Evolutionary conservation across 2,113 vertebrate genomes (phyloP).

Genomic region (Athene noctua): DNA sequence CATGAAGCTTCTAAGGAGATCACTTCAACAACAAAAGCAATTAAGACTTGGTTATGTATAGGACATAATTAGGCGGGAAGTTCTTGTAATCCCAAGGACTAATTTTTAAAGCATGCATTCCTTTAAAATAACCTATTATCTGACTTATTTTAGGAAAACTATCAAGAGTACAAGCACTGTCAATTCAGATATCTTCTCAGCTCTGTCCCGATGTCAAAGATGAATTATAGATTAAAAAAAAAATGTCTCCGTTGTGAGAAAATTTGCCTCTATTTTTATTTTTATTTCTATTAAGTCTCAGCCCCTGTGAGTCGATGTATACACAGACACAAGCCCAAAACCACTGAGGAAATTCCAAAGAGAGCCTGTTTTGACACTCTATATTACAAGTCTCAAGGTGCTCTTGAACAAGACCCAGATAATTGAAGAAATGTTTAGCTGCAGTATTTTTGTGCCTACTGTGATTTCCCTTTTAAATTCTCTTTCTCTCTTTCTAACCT

Average conservation of each 20-base stretch:
- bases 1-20: constrained; percentile 56
- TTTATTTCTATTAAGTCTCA: not conserved
- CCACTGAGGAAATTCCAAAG: not conserved
- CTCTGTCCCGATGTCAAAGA: not conserved
- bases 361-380: not conserved
- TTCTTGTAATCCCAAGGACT: constrained; percentile 44
- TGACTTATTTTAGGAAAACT: constrained; percentile 5
- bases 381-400: not conserved
- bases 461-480: not conserved
- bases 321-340: not conserved
- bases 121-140: not conserved
- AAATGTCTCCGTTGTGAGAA: rapidly evolving
- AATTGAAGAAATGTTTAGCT: constrained; percentile 4
- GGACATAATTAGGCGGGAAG: constrained; percentile 47
- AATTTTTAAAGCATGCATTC: constrained; percentile 28
- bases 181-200: not conserved
- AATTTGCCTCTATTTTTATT: not conserved
- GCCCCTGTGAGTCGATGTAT: not conserved
- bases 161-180: not conserved
- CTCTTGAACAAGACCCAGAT: constrained; percentile 8
- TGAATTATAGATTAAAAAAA: not conserved
- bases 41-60: constrained; percentile 59
- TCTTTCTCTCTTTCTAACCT: not conserved
- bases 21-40: constrained; percentile 60
- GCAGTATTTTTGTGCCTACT: not conserved